Evolutionary conservation across 2,888 invertebrate species (phyloP).

Genomic region (Zeuzera pyrina): DNA sequence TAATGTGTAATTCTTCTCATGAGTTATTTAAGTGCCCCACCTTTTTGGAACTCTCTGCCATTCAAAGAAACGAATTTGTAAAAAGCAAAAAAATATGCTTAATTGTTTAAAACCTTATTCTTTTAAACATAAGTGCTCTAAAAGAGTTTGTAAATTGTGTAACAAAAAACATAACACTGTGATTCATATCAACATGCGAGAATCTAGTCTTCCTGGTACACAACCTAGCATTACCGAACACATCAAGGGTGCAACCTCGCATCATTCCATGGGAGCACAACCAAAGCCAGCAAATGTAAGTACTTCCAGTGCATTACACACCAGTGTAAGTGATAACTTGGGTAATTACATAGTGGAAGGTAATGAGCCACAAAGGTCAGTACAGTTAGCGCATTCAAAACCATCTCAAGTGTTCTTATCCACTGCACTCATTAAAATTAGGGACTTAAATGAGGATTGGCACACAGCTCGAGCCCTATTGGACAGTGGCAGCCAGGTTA

Average conservation of each 20-base stretch:
- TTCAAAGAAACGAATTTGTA: background rate
- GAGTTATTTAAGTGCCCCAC: conserved; percentile 1
- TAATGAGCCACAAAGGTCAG: no score
- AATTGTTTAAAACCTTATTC: conserved; percentile 7
- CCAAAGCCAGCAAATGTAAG: conserved; percentile 1
- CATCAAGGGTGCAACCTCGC: no score
- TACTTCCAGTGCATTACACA: no score
- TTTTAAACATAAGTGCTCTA: conserved; percentile 6
- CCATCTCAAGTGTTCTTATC: background rate
- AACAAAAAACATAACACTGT: no score
- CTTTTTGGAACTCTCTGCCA: background rate
- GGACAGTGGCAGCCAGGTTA: conserved; percentile 4
- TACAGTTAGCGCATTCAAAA: no score
- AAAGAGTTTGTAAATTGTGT: background rate
- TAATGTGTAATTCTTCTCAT: conserved; percentile 1
- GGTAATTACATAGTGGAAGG: no score
- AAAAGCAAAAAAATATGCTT: conserved; percentile 2
- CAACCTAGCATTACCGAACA: background rate
- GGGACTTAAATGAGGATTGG: conserved; percentile 6
- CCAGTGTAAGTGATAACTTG: no score
- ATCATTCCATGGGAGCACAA: no score
- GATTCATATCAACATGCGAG: no score
- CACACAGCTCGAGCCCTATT: conserved; percentile 1
- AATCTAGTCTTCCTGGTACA: background rate
- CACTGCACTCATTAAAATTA: conserved; percentile 10